Conservation (phyloP, 1,140 invertebrate species). For the Protaetia brevitarsis region DNA sequence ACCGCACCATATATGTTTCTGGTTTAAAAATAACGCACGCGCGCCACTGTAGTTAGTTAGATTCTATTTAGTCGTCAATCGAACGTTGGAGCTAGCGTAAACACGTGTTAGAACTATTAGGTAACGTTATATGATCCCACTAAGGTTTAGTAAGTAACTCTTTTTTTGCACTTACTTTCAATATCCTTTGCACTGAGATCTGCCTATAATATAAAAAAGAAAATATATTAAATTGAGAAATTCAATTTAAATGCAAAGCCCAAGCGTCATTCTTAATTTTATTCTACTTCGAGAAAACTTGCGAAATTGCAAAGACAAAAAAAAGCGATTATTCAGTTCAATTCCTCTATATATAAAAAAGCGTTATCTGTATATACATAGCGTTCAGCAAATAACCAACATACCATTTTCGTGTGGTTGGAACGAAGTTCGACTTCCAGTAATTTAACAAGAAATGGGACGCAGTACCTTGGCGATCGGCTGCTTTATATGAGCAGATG, state of each 20-base stretch:
- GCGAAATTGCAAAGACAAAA: slow-evolving; percentile 5
- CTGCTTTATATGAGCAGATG: slow-evolving; percentile 73
- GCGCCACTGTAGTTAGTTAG: neutral
- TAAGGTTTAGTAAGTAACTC: neutral
- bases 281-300: no score
- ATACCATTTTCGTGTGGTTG: slow-evolving; percentile 56
- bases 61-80: neutral
- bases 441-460: slow-evolving; percentile 68
- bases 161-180: slow-evolving; percentile 68
- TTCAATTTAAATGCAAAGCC: no score
- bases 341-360: slow-evolving; percentile 17
- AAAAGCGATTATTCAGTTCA: slow-evolving; percentile 1
- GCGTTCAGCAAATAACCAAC: slow-evolving; percentile 2
- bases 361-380: slow-evolving; percentile 20
- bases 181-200: slow-evolving; percentile 69
- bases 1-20: slow-evolving; percentile 23
- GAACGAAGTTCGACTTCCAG: slow-evolving; percentile 59
- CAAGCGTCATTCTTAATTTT: no score
- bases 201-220: slow-evolving; percentile 55
- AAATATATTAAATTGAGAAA: slow-evolving; percentile 9
- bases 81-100: neutral
- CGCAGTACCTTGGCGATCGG: slow-evolving; percentile 58
- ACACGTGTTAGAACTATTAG: neutral
- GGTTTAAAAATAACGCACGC: slow-evolving; percentile 19
- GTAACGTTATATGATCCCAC: neutral